Base-by-base conservation (phyloP, 1,140 invertebrate genomes). In the Nasonia longicornis region DNA sequence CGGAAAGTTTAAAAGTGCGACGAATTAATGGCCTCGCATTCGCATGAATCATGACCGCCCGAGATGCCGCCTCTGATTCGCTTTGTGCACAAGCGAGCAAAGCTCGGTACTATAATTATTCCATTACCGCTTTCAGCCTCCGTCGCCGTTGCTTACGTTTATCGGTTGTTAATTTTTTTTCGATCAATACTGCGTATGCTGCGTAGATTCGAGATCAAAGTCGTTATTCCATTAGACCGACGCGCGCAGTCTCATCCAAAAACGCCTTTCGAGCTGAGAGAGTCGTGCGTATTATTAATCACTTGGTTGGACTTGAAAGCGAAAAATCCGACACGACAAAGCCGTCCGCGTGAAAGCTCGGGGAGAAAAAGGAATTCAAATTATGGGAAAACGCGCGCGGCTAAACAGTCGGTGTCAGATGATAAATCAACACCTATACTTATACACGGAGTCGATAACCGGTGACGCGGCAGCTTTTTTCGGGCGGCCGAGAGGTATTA, bases 351-450 rank as follows among this genome's bases (percentile, higher is more conserved):
- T 42, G 38, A 42, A 42, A 42, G 38, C 52, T 58, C 52, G 52
- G 16, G 6, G 6, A 3, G 22, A 38, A 29, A 26, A 29, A 16
- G 29, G 71, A 80, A 75, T 80, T 69, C 71, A 67, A 69, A 71
- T 76, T 81, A 58, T 75, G 45, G 79, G 79, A 67, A 76, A 80
- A 75, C 29, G 67, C 31, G 67, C 31, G 52, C 22, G 45, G 72
- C 16, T 42, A 63, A 75, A 63, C 35, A 29, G 31, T 35, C 3
- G 31, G 64, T 16, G 38, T 10, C 52, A 74, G 20, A 76, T 70
- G 79, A 81, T 81, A 81, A 81, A 77, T 81, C 74, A 77, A 81
- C 75, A 81, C 67, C 80, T 58, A 42, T 42, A 8, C 8, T 1
- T 35, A 42, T 42, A n/a, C 75, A 66, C 75, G 67, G 77, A 81